A percentile compares a stretch with the other conserved stretches of the same genome.
Evolutionary conservation across 2,797 vertebrate genomes (phyloP).

Genomic region (Phoebastria nigripes): DNA sequence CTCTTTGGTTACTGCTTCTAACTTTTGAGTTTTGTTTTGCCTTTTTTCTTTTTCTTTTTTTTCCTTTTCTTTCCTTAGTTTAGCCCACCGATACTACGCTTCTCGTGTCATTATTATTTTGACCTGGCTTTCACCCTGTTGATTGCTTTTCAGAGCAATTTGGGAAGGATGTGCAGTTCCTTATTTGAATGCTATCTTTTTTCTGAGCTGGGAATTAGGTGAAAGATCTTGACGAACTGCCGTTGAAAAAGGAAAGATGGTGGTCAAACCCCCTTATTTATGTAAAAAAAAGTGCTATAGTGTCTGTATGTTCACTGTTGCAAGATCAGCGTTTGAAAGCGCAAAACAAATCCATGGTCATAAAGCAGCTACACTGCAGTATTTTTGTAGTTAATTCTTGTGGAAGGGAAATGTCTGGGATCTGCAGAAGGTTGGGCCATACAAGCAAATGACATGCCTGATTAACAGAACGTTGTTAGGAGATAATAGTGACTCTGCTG

Average conservation of each 20-base stretch:
- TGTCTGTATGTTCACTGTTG: background rate
- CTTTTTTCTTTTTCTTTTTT: accelerated
- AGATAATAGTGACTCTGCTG: conserved; percentile 24
- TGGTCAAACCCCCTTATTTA: background rate
- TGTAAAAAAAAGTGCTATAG: background rate
- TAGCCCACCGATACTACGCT: background rate
- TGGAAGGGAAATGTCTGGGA: background rate
- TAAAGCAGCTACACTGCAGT: background rate
- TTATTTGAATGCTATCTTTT: background rate
- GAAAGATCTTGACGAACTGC: background rate
- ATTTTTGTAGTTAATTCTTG: conserved; percentile 15
- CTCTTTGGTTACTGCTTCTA: background rate
- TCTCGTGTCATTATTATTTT: background rate
- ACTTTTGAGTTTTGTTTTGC: background rate
- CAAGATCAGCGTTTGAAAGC: background rate
- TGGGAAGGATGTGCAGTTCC: background rate
- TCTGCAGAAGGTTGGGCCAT: conserved; percentile 12
- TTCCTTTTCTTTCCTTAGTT: background rate
- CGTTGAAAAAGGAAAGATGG: background rate
- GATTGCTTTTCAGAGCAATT: background rate
- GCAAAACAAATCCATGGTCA: conserved; percentile 4
- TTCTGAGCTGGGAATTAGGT: background rate
- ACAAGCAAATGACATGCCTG: conserved; percentile 24
- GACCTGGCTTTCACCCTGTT: background rate
- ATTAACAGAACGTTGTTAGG: background rate